These are phyloP conservation scores for Falcaria lacertinaria DNA, from an alignment of 2,888 invertebrate species.

Conservation along the genomic window DNA sequence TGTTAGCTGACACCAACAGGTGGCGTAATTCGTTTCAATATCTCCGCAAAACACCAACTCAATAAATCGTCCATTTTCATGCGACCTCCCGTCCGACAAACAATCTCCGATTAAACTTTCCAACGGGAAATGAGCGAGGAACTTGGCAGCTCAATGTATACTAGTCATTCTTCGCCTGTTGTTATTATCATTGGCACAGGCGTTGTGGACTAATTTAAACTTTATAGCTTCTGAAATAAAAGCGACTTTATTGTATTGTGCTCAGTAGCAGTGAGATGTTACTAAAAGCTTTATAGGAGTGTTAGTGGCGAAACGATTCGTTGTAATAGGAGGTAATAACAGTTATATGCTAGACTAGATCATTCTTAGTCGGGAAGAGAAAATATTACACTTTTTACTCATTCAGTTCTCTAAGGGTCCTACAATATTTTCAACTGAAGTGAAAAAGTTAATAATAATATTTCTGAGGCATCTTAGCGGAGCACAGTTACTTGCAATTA, in stretches of 20 bases:
- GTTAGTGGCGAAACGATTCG: constrained; percentile 54
- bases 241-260: constrained; percentile 33
- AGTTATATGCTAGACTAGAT: not conserved
- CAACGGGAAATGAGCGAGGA: constrained; percentile 19
- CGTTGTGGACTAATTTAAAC: constrained; percentile 50
- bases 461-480: too few species aligned
- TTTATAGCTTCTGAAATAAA: constrained; percentile 31
- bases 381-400: too few species aligned
- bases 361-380: not conserved
- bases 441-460: too few species aligned
- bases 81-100: constrained; percentile 27
- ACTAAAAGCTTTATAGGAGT: constrained; percentile 59
- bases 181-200: constrained; percentile 64
- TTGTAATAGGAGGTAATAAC: constrained; percentile 12
- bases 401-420: too few species aligned
- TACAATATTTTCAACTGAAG: too few species aligned
- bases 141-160: constrained; percentile 37
- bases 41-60: constrained; percentile 75
- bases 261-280: constrained; percentile 61
- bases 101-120: constrained; percentile 16
- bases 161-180: constrained; percentile 63
- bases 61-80: constrained; percentile 62
- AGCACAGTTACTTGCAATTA: too few species aligned
- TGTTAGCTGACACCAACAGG: constrained; percentile 69
- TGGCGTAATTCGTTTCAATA: constrained; percentile 77